A percentile compares a stretch with the other conserved stretches of the same genome.
These are phyloP conservation scores for Odontomyia ornata DNA, from an alignment of 2,888 invertebrate species.

Conservation along the genomic window DNA sequence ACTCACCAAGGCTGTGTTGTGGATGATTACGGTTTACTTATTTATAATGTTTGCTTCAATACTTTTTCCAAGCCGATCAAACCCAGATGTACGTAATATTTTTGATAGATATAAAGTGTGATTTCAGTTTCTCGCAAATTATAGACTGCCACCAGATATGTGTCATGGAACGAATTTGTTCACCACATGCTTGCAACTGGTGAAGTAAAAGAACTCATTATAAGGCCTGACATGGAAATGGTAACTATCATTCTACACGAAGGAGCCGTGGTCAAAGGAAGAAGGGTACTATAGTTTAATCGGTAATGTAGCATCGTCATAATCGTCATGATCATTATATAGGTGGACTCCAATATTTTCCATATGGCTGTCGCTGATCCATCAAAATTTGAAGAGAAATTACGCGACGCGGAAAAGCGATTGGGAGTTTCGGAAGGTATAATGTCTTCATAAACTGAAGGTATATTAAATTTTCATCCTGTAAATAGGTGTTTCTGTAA, in stretches of 20 bases:
- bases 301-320: slow-evolving; percentile 31
- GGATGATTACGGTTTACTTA: slow-evolving; percentile 81
- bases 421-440: slow-evolving; percentile 81
- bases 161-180: slow-evolving; percentile 97
- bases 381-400: slow-evolving; percentile 87
- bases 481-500: slow-evolving; percentile 73
- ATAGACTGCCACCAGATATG: slow-evolving; percentile 69
- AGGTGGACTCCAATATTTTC: slow-evolving; percentile 74
- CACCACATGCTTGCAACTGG: slow-evolving; percentile 94
- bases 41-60: slow-evolving; percentile 77
- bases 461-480: not conserved
- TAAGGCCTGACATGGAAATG: slow-evolving; percentile 84
- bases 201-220: slow-evolving; percentile 88
- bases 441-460: not conserved
- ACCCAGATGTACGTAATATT: slow-evolving; percentile 72
- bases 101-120: not conserved
- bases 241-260: slow-evolving; percentile 86
- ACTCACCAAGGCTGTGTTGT: slow-evolving; percentile 79
- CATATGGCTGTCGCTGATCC: slow-evolving; percentile 88
- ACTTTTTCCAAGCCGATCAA: slow-evolving; percentile 74
- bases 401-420: slow-evolving; percentile 82
- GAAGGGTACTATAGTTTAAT: slow-evolving; percentile 60
- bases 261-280: slow-evolving; percentile 86
- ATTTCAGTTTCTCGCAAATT: not conserved
- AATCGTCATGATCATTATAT: slow-evolving; percentile 41